phyloP scores from a whole-genome alignment of 2,797 vertebrate genomes.

The Chaenodraco wilsoni region DNA sequence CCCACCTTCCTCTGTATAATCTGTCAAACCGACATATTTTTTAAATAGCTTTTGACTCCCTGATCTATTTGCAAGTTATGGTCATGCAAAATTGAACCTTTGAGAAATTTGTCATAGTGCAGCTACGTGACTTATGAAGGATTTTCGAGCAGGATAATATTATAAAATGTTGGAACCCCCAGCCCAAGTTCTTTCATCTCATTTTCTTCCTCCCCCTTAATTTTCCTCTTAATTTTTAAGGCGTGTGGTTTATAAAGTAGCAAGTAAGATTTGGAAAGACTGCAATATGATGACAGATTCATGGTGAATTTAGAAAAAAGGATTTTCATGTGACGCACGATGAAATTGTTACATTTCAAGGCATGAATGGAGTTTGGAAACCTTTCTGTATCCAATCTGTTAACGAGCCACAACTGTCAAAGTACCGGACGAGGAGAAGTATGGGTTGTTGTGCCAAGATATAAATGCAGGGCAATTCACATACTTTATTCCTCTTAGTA shows the following conservation, averaged over 20 bases:
- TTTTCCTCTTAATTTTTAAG: constrained; percentile 55
- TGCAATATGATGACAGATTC: constrained; percentile 71
- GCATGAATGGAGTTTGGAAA: constrained; percentile 56
- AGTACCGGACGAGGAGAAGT: constrained; percentile 51
- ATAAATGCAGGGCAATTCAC: constrained; percentile 20
- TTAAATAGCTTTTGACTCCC: constrained; percentile 27
- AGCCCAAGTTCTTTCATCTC: constrained; percentile 62
- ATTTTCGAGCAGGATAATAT: constrained; percentile 69
- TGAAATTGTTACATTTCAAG: constrained; percentile 63
- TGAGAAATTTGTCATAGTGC: constrained; percentile 49
- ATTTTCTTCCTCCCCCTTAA: constrained; percentile 43
- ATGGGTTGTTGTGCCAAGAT: constrained; percentile 37
- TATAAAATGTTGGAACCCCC: constrained; percentile 49
- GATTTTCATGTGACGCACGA: constrained; percentile 66
- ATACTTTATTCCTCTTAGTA: constrained; percentile 23
- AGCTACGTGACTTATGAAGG: constrained; percentile 55
- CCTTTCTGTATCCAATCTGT: constrained; percentile 57
- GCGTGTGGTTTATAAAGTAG: constrained; percentile 52
- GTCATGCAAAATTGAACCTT: constrained; percentile 28
- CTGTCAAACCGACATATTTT: constrained; percentile 5
- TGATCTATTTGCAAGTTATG: constrained; percentile 30
- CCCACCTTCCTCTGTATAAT: background rate
- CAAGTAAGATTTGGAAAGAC: constrained; percentile 54
- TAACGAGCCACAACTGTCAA: constrained; percentile 66
- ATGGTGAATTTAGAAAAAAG: constrained; percentile 62